Percentiles rank a stretch among this genome's conserved stretches.
Evolutionary conservation across 92 coral and sea anemone genomes (phyloP).

Genomic region (Paragorgia papillata): DNA sequence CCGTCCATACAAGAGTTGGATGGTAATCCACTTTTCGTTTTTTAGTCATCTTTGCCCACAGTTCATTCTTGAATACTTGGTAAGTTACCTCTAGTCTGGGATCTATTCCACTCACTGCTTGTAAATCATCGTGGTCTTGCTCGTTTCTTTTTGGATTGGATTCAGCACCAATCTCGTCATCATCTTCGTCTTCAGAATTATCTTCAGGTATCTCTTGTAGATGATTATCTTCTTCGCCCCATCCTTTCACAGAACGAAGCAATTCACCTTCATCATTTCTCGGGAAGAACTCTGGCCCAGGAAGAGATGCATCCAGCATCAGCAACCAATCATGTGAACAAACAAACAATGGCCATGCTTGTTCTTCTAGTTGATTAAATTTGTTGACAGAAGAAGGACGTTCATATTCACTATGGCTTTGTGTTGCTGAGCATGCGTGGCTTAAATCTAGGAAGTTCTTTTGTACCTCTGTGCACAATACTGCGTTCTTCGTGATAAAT

Average conservation of each 20-base stretch:
- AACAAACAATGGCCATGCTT: constrained; percentile 89
- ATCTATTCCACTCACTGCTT: constrained; percentile 41
- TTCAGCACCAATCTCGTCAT: neutral
- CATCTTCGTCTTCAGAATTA: constrained; percentile 70
- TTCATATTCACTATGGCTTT: constrained; percentile 45
- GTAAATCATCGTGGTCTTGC: constrained; percentile 13
- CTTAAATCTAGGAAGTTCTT: constrained; percentile 85
- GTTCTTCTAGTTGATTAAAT: constrained; percentile 70
- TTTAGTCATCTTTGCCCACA: constrained; percentile 88
- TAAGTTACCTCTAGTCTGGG: constrained; percentile 90
- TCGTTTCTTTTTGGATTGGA: too few species aligned
- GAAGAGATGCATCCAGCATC: constrained; percentile 90
- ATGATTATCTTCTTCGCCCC: constrained; percentile 92
- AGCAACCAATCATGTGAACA: constrained; percentile 84
- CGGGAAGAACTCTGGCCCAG: constrained; percentile 71
- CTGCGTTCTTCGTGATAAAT: constrained; percentile 91
- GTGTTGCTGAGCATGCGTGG: constrained; percentile 74
- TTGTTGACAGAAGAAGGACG: constrained; percentile 63
- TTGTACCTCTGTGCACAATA: constrained; percentile 90
- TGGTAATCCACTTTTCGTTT: constrained; percentile 71
- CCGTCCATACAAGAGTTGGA: constrained; percentile 96
- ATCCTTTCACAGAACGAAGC: constrained; percentile 73
- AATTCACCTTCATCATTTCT: constrained; percentile 78
- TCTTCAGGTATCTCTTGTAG: constrained; percentile 71
- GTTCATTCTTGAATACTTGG: constrained; percentile 72